Conservation (phyloP, 1,140 invertebrate species). For the Ladona fulva region DNA sequence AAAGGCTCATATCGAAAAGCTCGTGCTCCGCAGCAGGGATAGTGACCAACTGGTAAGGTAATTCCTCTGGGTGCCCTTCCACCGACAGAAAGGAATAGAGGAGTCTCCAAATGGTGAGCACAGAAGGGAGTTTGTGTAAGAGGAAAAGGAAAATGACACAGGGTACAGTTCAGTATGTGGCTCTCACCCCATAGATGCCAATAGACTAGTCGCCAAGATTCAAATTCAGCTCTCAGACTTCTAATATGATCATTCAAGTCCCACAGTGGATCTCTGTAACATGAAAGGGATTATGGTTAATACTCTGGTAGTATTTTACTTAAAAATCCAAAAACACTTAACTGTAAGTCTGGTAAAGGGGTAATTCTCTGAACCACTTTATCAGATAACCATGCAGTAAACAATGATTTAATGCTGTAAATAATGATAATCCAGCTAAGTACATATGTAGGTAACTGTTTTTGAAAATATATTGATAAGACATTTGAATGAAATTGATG, state of each 20-base stretch:
- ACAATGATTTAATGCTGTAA: too few relatives aligned
- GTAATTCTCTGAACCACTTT: too few relatives aligned
- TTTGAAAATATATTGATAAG: too few relatives aligned
- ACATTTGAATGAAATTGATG: too few relatives aligned
- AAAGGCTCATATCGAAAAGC: constrained; percentile 67
- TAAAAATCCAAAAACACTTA: too few relatives aligned
- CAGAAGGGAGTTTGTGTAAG: constrained; percentile 70
- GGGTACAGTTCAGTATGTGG: constrained; percentile 67
- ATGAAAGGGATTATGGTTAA: too few relatives aligned
- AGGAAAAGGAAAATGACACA: constrained; percentile 66
- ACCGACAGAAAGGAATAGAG: constrained; percentile 65
- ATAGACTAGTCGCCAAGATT: constrained; percentile 82
- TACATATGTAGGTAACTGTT: too few relatives aligned
- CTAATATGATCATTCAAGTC: constrained; percentile 73
- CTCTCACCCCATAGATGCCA: constrained; percentile 86
- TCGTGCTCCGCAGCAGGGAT: constrained; percentile 76
- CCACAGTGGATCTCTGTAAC: constrained; percentile 62
- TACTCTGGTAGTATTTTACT: too few relatives aligned
- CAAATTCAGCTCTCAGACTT: constrained; percentile 62
- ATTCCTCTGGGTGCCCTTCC: constrained; percentile 46
- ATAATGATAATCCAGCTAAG: too few relatives aligned
- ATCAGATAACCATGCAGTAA: too few relatives aligned
- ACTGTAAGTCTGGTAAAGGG: too few relatives aligned
- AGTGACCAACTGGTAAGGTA: constrained; percentile 40
- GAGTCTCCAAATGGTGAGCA: constrained; percentile 60